Conservation (phyloP, 1,140 invertebrate genomes). For the Riptortus pedestris region DNA sequence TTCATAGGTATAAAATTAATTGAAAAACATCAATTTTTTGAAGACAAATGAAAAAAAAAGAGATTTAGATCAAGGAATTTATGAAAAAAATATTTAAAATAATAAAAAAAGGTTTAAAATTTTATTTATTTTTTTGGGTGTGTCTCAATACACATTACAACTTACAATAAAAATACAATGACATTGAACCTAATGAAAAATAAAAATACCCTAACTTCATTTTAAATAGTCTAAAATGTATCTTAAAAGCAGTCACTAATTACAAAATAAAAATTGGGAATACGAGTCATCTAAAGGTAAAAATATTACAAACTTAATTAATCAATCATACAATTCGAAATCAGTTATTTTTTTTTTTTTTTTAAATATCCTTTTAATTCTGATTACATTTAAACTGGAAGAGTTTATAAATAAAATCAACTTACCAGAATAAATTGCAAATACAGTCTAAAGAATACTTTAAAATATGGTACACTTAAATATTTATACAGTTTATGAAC, state of each 20-base stretch:
- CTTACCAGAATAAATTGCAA: neutral
- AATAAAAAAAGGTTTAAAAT: too few relatives aligned
- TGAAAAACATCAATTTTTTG: too few relatives aligned
- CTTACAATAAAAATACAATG: conserved; percentile 15
- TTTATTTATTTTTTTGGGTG: neutral
- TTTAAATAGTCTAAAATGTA: neutral
- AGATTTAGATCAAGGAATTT: too few relatives aligned
- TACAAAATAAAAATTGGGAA: neutral
- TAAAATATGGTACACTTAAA: conserved; percentile 18
- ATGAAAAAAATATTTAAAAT: too few relatives aligned
- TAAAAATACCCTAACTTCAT: conserved; percentile 7
- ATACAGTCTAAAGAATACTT: neutral
- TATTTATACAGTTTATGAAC: conserved; percentile 19
- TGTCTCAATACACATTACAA: neutral
- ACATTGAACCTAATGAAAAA: conserved; percentile 6
- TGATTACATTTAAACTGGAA: neutral
- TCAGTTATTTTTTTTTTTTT: too few relatives aligned
- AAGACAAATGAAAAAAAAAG: too few relatives aligned
- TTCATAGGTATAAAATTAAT: too few relatives aligned
- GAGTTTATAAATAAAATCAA: too few relatives aligned
- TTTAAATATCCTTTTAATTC: too few relatives aligned
- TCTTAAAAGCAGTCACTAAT: neutral
- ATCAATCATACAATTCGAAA: too few relatives aligned
- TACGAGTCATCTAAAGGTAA: too few relatives aligned
- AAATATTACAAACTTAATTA: too few relatives aligned